Percentiles rank a stretch among this genome's conserved stretches.
These are phyloP conservation scores for Lissocephala sabroskyi DNA, from an alignment of 2,888 invertebrate species.

Conservation along the genomic window DNA sequence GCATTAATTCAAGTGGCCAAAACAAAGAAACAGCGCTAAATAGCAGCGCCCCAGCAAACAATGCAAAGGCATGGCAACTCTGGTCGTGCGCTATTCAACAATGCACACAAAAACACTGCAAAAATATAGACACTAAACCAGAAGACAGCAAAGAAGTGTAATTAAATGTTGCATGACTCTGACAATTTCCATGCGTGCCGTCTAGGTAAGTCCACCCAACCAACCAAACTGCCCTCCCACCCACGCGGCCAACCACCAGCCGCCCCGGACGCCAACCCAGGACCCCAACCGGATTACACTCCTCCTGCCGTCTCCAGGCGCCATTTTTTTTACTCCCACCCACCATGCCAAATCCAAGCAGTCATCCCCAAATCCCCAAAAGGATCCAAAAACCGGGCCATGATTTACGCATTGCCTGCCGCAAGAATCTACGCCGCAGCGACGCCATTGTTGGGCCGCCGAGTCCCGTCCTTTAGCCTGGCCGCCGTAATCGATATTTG, in stretches of 20 bases:
- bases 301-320: constrained; percentile 26
- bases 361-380: too few species aligned
- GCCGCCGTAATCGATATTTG: constrained; percentile 20
- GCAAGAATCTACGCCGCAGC: background rate
- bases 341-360: too few species aligned
- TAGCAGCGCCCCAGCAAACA: too few species aligned
- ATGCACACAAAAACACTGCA: too few species aligned
- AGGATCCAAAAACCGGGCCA: too few species aligned
- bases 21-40: too few species aligned
- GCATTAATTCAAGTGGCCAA: too few species aligned
- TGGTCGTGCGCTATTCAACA: too few species aligned
- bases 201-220: constrained; percentile 13
- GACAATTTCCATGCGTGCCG: constrained; percentile 5
- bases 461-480: constrained; percentile 15
- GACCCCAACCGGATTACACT: background rate
- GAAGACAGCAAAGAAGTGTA: constrained; percentile 1
- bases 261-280: background rate
- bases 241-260: constrained; percentile 5
- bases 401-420: background rate
- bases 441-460: background rate
- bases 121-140: background rate
- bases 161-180: background rate
- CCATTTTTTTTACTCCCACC: constrained; percentile 25
- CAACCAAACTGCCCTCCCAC: background rate
- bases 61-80: too few species aligned